Base-by-base conservation (phyloP, 2,888 invertebrate genomes). In the Amiota communis region DNA sequence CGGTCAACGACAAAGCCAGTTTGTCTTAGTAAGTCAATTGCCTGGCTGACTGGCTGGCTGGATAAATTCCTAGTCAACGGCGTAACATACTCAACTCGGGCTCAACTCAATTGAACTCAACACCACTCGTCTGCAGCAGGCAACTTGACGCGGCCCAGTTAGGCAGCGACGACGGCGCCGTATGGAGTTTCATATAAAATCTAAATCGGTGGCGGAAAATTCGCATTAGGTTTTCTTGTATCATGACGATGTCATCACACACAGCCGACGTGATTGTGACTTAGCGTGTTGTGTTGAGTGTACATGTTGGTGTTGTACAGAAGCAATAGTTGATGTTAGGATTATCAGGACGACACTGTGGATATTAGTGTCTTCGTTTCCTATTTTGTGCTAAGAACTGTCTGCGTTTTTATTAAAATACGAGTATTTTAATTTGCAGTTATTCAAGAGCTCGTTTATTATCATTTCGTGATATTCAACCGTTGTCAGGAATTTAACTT, bases 191-290 rank as follows among this genome's bases (percentile, higher is more conserved):
- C 85, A 88, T 89, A 89, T 89, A 89, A 88, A 88, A 88, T 86
- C 86, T 84, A 86, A 88, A 86, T 81, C 85, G 80, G 77, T 80
- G 80, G 80, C 84, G 84, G 85, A 86, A 87, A 88, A 82, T 79
- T 86, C 85, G 87, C 89, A 89, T 89, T 89, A 87, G 86, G 87
- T 87, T 86, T 88, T 88, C 86, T 80, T 85, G 85, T 87, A 87
- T 86, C 88, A 86, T 82, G 84, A 88, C 87, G 88, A 88, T 87
- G 87, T 87, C 88, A 86, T 81, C 83, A 77, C 79, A 81, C 79
- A 80, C 80, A 76, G 81, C 78, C 73, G 71, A 46, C 61, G 63
- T 70, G 48, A 68, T 53, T 17, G 56, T 51, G 69, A 67, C 72
- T 67, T 72, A 56, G 74, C 69, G 73, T 73, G 71, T 74, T 73